Base-by-base conservation (phyloP, 1,140 invertebrate genomes). In the Drosophila quadrilineata region DNA sequence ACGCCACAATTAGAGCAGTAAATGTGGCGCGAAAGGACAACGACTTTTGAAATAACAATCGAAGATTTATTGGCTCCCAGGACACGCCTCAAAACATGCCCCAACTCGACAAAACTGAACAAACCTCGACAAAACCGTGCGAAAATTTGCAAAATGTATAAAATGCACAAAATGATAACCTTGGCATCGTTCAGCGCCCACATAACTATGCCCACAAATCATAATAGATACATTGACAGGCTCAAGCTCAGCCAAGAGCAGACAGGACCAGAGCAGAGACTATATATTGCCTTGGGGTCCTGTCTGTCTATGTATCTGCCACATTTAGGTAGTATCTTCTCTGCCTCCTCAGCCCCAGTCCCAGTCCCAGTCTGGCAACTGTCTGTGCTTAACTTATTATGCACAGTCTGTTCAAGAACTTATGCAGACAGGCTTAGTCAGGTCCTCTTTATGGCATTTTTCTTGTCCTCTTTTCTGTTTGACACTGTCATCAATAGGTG, bases 1-100 rank as follows among this genome's bases (percentile, higher is more conserved):
- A 84, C 73, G 45, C 60, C 77, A 60, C 77, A 82, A 84, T 82
- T 82, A 82, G 64, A 57, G 69, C 69, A 54, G 53, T 53, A 70
- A 82, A 84, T 82, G 76, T 76, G 76, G 68, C 77, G 57, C 67
- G 21, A 63, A 63, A 49, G 35, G 29, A 43, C 64, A 22, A 28
- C 54, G 52, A 48, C 43, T 50, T 45, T 46, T n/a, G 22, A 50
- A 43, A 33, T 26, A 79, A 79, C 70, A 79, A 74, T 79, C 35
- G 75, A 77, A 74, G 75, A 74, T 79, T 79, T 79, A 79, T 77
- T 56, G 45, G 53, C 54, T 48, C 64, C 56, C 36, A 22, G 63
- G 73, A 28, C 6, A 5, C 21, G 26, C 16, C 22, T n/a, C n/a
- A n/a, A n/a, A n/a, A n/a, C n/a, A n/a, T n/a, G n/a, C n/a, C n/a